Percentiles rank a stretch among this genome's conserved stretches.
These are phyloP conservation scores for Lophius americanus DNA, from an alignment of 2,797 vertebrate genomes.

Conservation along the genomic window DNA sequence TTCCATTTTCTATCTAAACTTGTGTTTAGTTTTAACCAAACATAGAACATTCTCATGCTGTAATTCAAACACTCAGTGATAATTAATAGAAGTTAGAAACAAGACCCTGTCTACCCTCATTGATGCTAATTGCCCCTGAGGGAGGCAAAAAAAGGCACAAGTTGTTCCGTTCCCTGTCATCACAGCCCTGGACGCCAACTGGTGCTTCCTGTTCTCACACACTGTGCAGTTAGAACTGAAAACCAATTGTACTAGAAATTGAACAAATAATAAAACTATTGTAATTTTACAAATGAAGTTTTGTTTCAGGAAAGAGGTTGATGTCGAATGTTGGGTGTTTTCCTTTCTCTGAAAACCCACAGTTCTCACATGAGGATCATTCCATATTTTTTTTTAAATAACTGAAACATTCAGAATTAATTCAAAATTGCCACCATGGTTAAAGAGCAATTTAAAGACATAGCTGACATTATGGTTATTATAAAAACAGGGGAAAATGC, in stretches of 20 bases:
- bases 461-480: not conserved
- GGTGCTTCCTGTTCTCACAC: not conserved
- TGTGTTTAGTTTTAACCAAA: slow-evolving; percentile 1
- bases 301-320: not conserved
- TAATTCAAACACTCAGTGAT: slow-evolving; percentile 4
- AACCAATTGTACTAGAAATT: not conserved
- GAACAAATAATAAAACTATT: too few relatives aligned
- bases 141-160: slow-evolving; percentile 27
- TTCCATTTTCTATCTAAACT: too few relatives aligned
- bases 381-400: slow-evolving; percentile 5
- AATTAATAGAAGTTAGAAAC: slow-evolving; percentile 30
- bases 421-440: slow-evolving; percentile 14
- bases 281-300: not conserved
- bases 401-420: slow-evolving; percentile 14
- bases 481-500: not conserved
- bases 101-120: slow-evolving; percentile 10
- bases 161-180: slow-evolving; percentile 37
- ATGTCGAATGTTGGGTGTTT: not conserved
- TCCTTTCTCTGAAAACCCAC: not conserved
- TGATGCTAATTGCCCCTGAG: slow-evolving; percentile 28
- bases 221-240: not conserved
- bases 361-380: not conserved
- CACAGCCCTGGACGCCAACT: slow-evolving; percentile 10
- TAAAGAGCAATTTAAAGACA: slow-evolving; percentile 4
- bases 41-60: slow-evolving; percentile 1